Conservation (phyloP, 2,113 vertebrate species). For the Pollimyrus isidori region DNA sequence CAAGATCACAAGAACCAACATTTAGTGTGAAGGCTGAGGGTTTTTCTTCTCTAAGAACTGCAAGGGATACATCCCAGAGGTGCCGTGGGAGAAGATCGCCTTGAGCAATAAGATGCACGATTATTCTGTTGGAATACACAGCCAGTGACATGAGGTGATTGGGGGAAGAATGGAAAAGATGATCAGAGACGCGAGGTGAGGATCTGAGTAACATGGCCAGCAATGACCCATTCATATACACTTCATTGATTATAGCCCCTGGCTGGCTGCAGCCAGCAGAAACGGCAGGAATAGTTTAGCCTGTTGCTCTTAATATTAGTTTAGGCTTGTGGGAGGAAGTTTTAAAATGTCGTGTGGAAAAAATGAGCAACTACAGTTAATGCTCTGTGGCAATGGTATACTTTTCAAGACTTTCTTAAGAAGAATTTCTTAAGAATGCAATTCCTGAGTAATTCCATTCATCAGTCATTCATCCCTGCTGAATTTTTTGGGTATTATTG, state of each 20-base stretch:
- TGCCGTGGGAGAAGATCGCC: constrained; percentile 3
- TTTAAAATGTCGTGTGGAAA: neutral
- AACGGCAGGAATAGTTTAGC: constrained; percentile 6
- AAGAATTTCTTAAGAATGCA: neutral
- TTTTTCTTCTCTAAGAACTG: constrained; percentile 10
- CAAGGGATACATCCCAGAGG: neutral
- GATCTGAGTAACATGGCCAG: neutral
- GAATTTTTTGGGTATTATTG: neutral
- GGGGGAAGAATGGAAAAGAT: constrained; percentile 15
- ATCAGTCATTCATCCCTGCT: neutral
- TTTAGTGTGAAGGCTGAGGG: neutral
- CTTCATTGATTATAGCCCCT: constrained; percentile 24
- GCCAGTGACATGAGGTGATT: constrained; percentile 18
- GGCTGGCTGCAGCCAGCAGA: constrained; percentile 7
- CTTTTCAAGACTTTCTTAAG: neutral
- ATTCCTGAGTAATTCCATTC: neutral
- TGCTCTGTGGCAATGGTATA: neutral
- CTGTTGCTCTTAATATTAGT: constrained; percentile 15
- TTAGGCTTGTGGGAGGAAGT: constrained; percentile 7
- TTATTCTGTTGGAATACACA: constrained; percentile 16
- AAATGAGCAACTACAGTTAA: neutral
- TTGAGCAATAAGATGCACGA: constrained; percentile 13
- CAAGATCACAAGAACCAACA: neutral
- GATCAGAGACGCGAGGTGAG: constrained; percentile 12
- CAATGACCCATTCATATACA: constrained; percentile 22